phyloP scores from a whole-genome alignment of 2,797 vertebrate species.

The Galago senegalensis region DNA sequence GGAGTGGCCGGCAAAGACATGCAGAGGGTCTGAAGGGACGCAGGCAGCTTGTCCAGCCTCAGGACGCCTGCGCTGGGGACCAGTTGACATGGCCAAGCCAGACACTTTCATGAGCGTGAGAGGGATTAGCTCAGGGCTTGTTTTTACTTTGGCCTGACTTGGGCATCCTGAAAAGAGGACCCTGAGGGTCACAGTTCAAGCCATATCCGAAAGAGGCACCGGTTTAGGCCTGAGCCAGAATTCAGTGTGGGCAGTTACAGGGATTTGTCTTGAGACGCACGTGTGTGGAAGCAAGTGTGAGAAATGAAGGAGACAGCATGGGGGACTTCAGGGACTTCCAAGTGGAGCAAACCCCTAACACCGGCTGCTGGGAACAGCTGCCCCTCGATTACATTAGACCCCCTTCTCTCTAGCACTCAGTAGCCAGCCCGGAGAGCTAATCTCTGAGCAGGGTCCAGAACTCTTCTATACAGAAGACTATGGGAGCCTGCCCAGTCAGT shows the following conservation, averaged over 20 bases:
- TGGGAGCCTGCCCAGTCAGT: accelerated
- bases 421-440: accelerated
- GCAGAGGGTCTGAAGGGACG: accelerated
- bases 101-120: not conserved
- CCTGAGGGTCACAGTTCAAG: not conserved
- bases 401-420: accelerated
- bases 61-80: accelerated
- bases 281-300: not conserved
- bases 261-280: not conserved
- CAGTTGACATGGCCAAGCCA: accelerated
- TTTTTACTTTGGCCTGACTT: not conserved
- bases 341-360: accelerated
- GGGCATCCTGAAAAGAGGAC: not conserved
- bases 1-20: accelerated
- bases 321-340: not conserved
- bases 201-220: not conserved
- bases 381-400: accelerated
- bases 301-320: too few species aligned
- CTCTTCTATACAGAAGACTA: not conserved
- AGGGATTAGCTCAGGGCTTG: not conserved
- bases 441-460: not conserved
- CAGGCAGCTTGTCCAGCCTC: accelerated
- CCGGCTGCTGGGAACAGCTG: not conserved
- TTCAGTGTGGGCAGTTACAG: accelerated
- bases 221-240: accelerated